These are phyloP conservation scores for Hydrolagus affinis DNA, from an alignment of 2,113 vertebrate species.

Conservation along the genomic window DNA sequence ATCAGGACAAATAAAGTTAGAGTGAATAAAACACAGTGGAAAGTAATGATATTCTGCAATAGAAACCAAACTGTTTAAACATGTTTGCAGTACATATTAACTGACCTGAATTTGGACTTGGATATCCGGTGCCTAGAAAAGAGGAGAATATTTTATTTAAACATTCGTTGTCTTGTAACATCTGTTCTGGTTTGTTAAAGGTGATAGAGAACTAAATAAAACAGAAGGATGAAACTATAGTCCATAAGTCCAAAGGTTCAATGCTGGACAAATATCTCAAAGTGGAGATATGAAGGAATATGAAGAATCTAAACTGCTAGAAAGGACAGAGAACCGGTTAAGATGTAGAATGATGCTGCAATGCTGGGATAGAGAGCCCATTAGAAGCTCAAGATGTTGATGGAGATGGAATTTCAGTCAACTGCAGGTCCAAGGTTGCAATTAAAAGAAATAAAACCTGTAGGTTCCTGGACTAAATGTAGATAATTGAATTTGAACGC, in stretches of 20 bases:
- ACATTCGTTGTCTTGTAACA: not conserved
- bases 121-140: constrained; percentile 97
- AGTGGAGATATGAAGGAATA: not conserved
- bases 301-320: not conserved
- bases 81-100: constrained; percentile 38
- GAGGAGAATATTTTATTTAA: constrained; percentile 55
- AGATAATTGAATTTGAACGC: too few relatives aligned
- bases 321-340: not conserved
- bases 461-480: too few relatives aligned
- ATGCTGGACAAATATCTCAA: not conserved
- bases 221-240: not conserved
- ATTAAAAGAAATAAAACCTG: too few relatives aligned
- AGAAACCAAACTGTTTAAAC: not conserved
- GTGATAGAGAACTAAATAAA: too few relatives aligned
- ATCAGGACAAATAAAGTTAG: not conserved
- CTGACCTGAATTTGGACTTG: constrained; percentile 99
- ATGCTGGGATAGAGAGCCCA: not conserved
- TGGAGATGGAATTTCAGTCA: too few relatives aligned
- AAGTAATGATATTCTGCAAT: not conserved
- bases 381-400: not conserved
- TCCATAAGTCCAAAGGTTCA: not conserved
- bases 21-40: not conserved
- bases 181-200: not conserved
- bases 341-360: not conserved
- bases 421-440: too few relatives aligned